Evolutionary conservation across 2,888 invertebrate species (phyloP).

Genomic region (Molanna angustata): DNA sequence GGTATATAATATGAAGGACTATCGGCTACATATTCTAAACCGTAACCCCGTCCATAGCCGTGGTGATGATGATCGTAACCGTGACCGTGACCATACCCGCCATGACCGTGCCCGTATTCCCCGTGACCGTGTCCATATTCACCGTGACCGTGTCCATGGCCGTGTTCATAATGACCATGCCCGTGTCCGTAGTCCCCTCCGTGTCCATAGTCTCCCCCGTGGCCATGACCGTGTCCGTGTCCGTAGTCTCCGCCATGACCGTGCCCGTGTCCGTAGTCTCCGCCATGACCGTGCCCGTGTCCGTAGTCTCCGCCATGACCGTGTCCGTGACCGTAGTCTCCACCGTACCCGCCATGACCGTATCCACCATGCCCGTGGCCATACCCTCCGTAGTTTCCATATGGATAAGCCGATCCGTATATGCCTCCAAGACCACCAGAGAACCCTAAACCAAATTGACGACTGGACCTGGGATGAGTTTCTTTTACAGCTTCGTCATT

Average conservation of each 20-base stretch:
- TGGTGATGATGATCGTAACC: constrained; percentile 10
- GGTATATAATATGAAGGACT: constrained; percentile 3
- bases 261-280: neutral
- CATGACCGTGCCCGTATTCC: constrained; percentile 4
- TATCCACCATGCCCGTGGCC: constrained; percentile 13
- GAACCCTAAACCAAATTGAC: constrained; percentile 13
- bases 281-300: neutral
- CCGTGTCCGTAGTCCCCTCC: constrained; percentile 6
- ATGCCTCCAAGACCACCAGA: neutral
- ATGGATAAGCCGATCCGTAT: constrained; percentile 1
- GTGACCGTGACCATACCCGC: constrained; percentile 4
- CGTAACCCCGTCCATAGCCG: constrained; percentile 15
- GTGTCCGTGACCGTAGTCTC: constrained; percentile 3
- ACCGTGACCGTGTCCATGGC: constrained; percentile 4
- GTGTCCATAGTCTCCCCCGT: neutral
- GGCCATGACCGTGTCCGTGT: neutral
- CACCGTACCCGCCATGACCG: constrained; percentile 10
- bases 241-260: neutral
- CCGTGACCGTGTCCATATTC: constrained; percentile 10
- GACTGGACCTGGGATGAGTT: neutral
- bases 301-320: constrained; percentile 6
- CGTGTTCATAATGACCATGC: neutral
- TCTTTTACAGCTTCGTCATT: neutral
- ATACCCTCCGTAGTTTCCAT: neutral
- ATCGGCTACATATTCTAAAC: constrained; percentile 4